A percentile compares a stretch with the other conserved stretches of the same genome.
phyloP scores from a whole-genome alignment of 2,888 invertebrate genomes.

The Cephonodes hylas region DNA sequence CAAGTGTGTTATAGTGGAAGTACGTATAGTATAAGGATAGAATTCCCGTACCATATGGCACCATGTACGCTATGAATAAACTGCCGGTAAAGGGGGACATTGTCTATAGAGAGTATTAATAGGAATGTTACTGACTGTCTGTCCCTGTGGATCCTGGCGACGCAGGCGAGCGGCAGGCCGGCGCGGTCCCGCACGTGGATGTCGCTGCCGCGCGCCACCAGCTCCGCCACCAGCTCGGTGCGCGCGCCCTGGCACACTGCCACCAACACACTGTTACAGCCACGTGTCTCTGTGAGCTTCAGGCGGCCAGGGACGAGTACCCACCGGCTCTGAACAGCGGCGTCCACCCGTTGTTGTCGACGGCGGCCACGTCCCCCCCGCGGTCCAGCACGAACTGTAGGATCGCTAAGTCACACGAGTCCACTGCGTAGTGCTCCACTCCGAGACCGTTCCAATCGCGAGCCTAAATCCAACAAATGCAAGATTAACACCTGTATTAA shows the following conservation, averaged over 20 bases:
- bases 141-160: constrained; percentile 51
- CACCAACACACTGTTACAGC: no score
- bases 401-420: constrained; percentile 63
- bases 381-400: constrained; percentile 48
- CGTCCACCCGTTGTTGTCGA: constrained; percentile 78
- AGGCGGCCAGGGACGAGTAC: no score
- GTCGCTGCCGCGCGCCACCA: constrained; percentile 68
- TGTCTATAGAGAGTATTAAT: no score
- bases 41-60: no score
- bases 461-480: constrained; percentile 33
- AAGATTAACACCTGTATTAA: background rate
- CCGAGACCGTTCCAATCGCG: constrained; percentile 74
- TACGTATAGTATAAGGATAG: no score
- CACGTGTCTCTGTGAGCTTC: no score
- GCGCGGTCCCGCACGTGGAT: constrained; percentile 47
- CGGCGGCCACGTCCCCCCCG: constrained; percentile 55
- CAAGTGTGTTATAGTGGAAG: no score
- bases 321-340: constrained; percentile 77
- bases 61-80: no score
- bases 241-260: constrained; percentile 70
- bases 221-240: constrained; percentile 59
- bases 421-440: constrained; percentile 78
- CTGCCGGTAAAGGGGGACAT: no score
- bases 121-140: constrained; percentile 56
- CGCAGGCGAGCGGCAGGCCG: constrained; percentile 53